phyloP scores from a whole-genome alignment of 2,888 invertebrate species.

The Beris chalybata region DNA sequence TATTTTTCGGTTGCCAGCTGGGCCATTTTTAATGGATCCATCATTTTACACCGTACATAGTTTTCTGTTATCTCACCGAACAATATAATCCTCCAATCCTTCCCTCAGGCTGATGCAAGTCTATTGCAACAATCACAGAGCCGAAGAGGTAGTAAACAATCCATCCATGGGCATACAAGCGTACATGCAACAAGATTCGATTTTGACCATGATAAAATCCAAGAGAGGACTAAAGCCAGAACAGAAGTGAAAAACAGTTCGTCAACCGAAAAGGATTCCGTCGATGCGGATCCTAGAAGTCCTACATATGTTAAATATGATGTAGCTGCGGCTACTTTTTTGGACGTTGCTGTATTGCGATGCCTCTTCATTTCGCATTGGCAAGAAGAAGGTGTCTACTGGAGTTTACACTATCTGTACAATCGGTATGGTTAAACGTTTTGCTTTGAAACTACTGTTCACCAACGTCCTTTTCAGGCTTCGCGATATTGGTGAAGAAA shows the following conservation, averaged over 20 bases:
- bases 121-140: slow-evolving; percentile 65
- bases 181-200: slow-evolving; percentile 52
- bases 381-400: slow-evolving; percentile 97
- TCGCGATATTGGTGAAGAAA: slow-evolving; percentile 83
- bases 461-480: slow-evolving; percentile 60
- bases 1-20: slow-evolving; percentile 80
- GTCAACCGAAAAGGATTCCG: slow-evolving; percentile 78
- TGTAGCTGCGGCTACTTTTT: slow-evolving; percentile 85
- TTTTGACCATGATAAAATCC: slow-evolving; percentile 51
- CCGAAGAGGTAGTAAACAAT: slow-evolving; percentile 53
- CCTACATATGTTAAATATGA: slow-evolving; percentile 54
- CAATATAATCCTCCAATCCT: neutral
- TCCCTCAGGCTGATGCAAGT: slow-evolving; percentile 71
- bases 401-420: slow-evolving; percentile 91
- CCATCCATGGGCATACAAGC: slow-evolving; percentile 49
- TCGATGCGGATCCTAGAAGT: slow-evolving; percentile 64
- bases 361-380: slow-evolving; percentile 96
- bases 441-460: neutral
- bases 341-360: slow-evolving; percentile 94
- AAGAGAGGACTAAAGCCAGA: slow-evolving; percentile 43
- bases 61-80: neutral
- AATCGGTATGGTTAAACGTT: slow-evolving; percentile 65
- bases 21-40: slow-evolving; percentile 73
- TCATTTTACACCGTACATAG: slow-evolving; percentile 76
- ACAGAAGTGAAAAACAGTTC: slow-evolving; percentile 54